Percentiles rank a stretch among this genome's conserved stretches.
Conservation (phyloP, 2,888 invertebrate species). For the Chelonus formosanus region DNA sequence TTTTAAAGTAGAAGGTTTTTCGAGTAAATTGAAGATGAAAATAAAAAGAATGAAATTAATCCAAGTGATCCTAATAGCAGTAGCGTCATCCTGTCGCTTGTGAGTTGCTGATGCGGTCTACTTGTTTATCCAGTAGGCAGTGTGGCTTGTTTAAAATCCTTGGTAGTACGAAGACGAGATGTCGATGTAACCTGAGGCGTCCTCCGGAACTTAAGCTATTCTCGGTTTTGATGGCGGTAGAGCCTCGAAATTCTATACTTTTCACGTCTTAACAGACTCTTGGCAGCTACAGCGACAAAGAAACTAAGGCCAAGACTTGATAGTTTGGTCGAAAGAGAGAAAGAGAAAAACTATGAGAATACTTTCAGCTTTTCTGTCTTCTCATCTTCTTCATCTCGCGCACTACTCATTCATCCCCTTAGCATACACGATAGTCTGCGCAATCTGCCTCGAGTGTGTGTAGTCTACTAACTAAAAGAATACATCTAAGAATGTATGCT, state of each 20-base stretch:
- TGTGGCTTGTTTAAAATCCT: slow-evolving; percentile 30
- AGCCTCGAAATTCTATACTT: slow-evolving; percentile 28
- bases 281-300: slow-evolving; percentile 19
- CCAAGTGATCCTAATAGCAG: slow-evolving; percentile 23
- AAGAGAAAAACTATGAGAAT: background rate
- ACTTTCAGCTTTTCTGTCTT: slow-evolving; percentile 13
- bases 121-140: slow-evolving; percentile 34
- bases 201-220: slow-evolving; percentile 31
- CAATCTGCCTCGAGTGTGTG: background rate
- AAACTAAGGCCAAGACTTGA: slow-evolving; percentile 2
- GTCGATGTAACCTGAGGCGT: slow-evolving; percentile 32
- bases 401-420: background rate
- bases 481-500: slow-evolving; percentile 1
- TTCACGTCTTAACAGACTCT: slow-evolving; percentile 27
- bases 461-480: background rate
- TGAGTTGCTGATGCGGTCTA: slow-evolving; percentile 4
- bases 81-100: slow-evolving; percentile 28
- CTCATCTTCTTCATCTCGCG: background rate
- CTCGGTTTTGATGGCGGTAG: slow-evolving; percentile 17
- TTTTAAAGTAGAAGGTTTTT: no score
- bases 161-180: slow-evolving; percentile 33
- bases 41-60: slow-evolving; percentile 15
- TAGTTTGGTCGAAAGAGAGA: slow-evolving; percentile 12
- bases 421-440: slow-evolving; percentile 8
- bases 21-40: background rate